phyloP scores from a whole-genome alignment of 2,113 vertebrate species.

The Amphilophus citrinellus region DNA sequence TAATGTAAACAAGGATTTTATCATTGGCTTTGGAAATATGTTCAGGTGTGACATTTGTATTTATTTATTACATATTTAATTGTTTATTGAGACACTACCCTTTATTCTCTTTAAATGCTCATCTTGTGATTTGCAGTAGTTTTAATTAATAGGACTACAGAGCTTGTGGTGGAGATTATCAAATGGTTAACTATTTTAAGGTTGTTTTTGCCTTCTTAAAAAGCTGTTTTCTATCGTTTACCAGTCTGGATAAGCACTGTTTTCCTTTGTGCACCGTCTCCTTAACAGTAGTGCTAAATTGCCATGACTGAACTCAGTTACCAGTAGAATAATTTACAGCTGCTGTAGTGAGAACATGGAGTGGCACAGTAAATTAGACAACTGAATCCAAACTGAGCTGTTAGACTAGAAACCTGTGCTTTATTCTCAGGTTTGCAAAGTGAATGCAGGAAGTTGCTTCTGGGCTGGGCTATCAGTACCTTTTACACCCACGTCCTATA shows the following conservation, averaged over 20 bases:
- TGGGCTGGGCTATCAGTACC: conserved; percentile 41
- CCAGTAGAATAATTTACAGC: conserved; percentile 49
- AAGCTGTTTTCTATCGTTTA: not conserved
- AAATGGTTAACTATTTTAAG: not conserved
- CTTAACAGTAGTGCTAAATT: not conserved
- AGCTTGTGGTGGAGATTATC: not conserved
- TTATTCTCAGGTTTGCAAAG: conserved; percentile 17
- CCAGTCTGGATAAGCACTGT: no score
- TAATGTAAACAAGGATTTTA: not conserved
- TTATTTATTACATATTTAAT: no score
- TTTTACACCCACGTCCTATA: conserved; percentile 47
- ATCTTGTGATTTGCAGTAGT: not conserved
- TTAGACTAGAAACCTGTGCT: conserved; percentile 33
- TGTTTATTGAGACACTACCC: no score
- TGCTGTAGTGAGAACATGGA: conserved; percentile 36
- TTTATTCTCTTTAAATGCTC: not conserved
- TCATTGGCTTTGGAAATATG: no score
- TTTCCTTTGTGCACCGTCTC: not conserved
- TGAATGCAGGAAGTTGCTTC: conserved; percentile 15
- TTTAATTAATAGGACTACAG: not conserved
- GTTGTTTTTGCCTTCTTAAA: not conserved
- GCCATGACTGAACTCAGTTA: conserved; percentile 39
- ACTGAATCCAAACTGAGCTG: conserved; percentile 40
- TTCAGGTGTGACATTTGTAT: not conserved
- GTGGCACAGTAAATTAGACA: conserved; percentile 43